These are phyloP conservation scores for Coregonus clupeaformis DNA, from an alignment of 2,113 vertebrate species.

Conservation along the genomic window DNA sequence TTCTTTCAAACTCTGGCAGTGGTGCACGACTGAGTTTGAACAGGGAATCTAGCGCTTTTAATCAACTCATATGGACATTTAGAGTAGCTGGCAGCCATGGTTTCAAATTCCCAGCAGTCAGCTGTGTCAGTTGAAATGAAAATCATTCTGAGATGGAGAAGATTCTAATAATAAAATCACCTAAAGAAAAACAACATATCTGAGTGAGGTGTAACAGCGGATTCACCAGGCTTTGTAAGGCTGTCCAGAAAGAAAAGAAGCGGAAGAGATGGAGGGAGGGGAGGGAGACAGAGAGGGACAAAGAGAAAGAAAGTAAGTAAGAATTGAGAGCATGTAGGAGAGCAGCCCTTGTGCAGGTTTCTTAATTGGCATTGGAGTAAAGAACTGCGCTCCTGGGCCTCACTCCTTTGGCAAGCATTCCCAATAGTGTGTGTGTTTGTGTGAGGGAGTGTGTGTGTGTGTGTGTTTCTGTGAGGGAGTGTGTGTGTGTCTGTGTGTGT, in stretches of 20 bases:
- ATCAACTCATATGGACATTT: conserved; percentile 69
- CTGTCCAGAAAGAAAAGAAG: conserved; percentile 40
- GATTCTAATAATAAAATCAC: conserved; percentile 65
- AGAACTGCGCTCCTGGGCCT: conserved; percentile 20
- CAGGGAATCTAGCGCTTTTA: conserved; percentile 70
- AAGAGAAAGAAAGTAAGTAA: conserved; percentile 5
- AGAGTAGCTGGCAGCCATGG: conserved; percentile 68
- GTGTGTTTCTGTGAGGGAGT: neutral
- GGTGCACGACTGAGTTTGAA: conserved; percentile 59
- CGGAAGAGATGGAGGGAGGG: neutral
- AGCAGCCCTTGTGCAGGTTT: conserved; percentile 22
- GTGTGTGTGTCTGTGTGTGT: conserved; percentile 4
- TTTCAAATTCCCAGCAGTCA: conserved; percentile 72
- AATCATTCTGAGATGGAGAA: conserved; percentile 63
- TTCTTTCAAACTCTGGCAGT: conserved; percentile 59
- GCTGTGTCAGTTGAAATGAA: conserved; percentile 70
- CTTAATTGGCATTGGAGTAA: conserved; percentile 35
- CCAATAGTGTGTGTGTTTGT: neutral
- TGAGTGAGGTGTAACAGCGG: conserved; percentile 53
- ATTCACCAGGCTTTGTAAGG: conserved; percentile 53
- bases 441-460: conserved; percentile 2
- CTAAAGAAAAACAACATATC: conserved; percentile 61
- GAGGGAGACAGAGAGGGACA: conserved; percentile 7
- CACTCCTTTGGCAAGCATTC: conserved; percentile 12
- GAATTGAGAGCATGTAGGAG: conserved; percentile 13